A percentile compares a stretch with the other conserved stretches of the same genome.
Conservation (phyloP, 2,797 vertebrate species). For the Agapornis canus region DNA sequence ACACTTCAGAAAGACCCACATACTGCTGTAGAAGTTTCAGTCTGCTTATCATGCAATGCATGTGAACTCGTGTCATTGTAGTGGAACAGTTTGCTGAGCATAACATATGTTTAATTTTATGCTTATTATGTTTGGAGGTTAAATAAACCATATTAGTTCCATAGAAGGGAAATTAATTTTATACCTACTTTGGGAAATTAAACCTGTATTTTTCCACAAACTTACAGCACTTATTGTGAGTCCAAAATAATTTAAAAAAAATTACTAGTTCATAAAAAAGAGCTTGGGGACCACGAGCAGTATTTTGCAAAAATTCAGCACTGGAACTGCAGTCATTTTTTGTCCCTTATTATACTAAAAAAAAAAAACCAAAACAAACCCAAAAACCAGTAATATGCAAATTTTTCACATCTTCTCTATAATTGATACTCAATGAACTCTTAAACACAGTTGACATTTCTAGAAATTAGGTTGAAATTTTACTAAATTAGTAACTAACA, state of each 20-base stretch:
- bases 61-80: neutral
- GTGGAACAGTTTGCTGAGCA: neutral
- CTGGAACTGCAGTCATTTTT: neutral
- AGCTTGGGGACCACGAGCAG: neutral
- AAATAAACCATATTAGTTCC: neutral
- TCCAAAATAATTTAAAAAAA: neutral
- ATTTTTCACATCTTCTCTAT: neutral
- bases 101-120: neutral
- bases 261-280: neutral
- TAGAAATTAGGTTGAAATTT: neutral
- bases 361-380: neutral
- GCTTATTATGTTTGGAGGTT: neutral
- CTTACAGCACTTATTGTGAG: neutral
- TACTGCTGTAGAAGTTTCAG: neutral
- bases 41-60: neutral
- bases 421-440: neutral
- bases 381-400: neutral
- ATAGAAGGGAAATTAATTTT: neutral
- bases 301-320: neutral
- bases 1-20: neutral
- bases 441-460: neutral
- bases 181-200: neutral
- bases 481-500: neutral
- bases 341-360: neutral
- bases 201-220: neutral